Base-by-base conservation (phyloP, 2,888 invertebrate genomes). In the Julus scanicus region DNA sequence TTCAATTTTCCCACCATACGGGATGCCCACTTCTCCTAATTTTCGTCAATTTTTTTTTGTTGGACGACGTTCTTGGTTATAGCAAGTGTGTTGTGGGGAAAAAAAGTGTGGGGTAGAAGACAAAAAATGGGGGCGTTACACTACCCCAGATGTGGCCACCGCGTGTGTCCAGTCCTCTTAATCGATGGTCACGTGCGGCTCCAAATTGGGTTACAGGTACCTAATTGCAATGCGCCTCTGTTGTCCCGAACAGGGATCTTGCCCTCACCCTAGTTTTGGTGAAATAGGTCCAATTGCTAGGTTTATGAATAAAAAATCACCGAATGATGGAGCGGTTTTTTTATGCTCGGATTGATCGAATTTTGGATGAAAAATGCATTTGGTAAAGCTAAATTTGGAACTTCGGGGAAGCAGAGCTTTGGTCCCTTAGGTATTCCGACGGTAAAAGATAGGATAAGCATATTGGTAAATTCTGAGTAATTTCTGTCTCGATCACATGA, bases 201-300 rank as follows among this genome's bases (percentile, higher is more conserved):
- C 29, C 71, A 71, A 71, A 71, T 71, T 71, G 71, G 71, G 71
- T 71, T 71, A 71, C 71, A 71, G 71, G 71, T 71, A 71, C 71
- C 29, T 29, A 71, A 71, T 71, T 71, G 71, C 29, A 20, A 71
- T 2, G 71, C 0, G 71, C 29, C 1, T 20, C 8, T 29, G 71
- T 20, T 6, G 71, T 63, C n/a, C 20, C 8, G 1, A 63, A 17
- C 2, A 63, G 63, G 63, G 63, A 63, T 71, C 29, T 53, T 11
- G 15, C 53, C 13, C 53, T 17, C 53, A 53, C 53, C 53, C 15
- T 9, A 29, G 20, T 29, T 71, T 71, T 11, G 29, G 71, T 20
- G n/a, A 63, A 63, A n/a, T 63, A n/a, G 71, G 71, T 20, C 29
- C 20, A 29, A 71, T 71, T 71, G 71, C 9, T 11, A 20, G 29